Conservation (phyloP, 1,140 invertebrate genomes). For the Metaphire vulgaris region DNA sequence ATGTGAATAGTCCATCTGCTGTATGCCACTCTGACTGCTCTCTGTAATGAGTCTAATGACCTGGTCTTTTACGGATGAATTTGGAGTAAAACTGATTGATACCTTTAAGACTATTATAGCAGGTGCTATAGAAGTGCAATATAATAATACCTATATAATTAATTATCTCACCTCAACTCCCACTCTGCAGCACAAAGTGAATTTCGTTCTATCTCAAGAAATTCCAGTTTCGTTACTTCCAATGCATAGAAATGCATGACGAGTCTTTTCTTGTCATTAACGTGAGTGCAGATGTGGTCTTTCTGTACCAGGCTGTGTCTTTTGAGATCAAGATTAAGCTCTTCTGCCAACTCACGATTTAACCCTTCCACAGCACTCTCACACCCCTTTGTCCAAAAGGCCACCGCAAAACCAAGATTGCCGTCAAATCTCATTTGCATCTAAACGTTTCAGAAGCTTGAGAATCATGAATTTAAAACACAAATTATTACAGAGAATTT, state of each 20-base stretch:
- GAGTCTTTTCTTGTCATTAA: constrained; percentile 45
- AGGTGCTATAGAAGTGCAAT: too few species aligned
- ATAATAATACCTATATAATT: too few species aligned
- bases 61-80: too few species aligned
- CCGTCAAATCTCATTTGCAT: constrained; percentile 61
- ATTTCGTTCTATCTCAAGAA: constrained; percentile 49
- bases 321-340: constrained; percentile 54
- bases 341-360: constrained; percentile 57
- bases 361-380: constrained; percentile 52
- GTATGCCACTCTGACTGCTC: too few species aligned
- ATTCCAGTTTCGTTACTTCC: constrained; percentile 51
- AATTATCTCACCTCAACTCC: constrained; percentile 51
- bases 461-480: too few species aligned
- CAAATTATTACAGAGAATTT: too few species aligned
- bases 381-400: constrained; percentile 51
- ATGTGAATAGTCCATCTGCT: too few species aligned
- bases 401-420: constrained; percentile 59
- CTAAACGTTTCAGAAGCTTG: too few species aligned
- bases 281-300: constrained; percentile 41
- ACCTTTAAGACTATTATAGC: too few species aligned
- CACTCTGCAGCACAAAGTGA: constrained; percentile 49
- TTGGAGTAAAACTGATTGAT: too few species aligned
- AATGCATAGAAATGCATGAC: constrained; percentile 55
- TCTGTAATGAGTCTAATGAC: too few species aligned
- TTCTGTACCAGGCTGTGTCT: constrained; percentile 36